Evolutionary conservation across 2,888 invertebrate genomes (phyloP), one percentile per base, ranked within the genome.

Genomic region (Bombylius discolor): DNA sequence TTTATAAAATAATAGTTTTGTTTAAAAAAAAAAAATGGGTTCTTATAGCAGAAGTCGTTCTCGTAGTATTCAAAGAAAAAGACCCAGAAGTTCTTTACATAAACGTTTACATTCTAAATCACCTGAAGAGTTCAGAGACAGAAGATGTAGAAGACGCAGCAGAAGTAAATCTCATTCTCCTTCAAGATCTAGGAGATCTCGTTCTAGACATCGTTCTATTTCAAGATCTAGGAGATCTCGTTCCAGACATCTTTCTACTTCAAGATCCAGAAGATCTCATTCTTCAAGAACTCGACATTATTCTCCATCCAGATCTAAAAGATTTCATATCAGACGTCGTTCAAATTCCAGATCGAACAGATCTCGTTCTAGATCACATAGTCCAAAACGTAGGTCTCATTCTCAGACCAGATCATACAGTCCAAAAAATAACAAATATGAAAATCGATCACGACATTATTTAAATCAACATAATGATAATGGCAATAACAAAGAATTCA

Each of bases 1-100:
- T 36, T 36, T 36, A 7, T 36, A 5, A 36, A 36, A 36, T 36
- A 36, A 36, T 7, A 36, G 8, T 36, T 5, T 36, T 8, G 3
- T 36, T 36, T 39, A 48, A 36, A 39, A 12, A 39, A 53, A 53
- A 14, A 49, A 54, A 47, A 56, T 56, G 55, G 47, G 55, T 23
- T 56, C 55, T 1, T 51, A 44, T 12, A 56, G 55, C 42, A 48
- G 55, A 23, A 56, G 55, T 56, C 42, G 51, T 6, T 42, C 39
- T 42, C 39, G 39, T 11, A 42, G 39, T 42, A 11, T 11, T 11
- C 11, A 42, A 42, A 7, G 12, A 42, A 8, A 42, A 42, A 42
- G 12, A 42, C 39, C 11, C 11, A 42, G 12, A 11, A 42, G 39
- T 11, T 11, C 8, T 7, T 36, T 4, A 7, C 34, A 2, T 11